phyloP scores from a whole-genome alignment of 2,113 vertebrate genomes.

The Nipponia nippon region DNA sequence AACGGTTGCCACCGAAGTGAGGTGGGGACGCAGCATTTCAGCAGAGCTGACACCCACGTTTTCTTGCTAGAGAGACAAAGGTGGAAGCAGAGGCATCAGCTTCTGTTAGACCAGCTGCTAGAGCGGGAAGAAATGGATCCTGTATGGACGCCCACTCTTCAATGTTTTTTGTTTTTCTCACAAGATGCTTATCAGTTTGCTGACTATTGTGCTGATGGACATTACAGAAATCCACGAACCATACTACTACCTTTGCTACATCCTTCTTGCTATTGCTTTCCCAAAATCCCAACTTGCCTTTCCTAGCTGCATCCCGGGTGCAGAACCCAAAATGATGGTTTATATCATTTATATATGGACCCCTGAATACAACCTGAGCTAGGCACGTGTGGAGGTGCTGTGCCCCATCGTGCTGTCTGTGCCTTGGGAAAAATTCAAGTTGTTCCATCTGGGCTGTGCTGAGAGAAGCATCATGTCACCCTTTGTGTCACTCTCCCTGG shows the following conservation, averaged over 20 bases:
- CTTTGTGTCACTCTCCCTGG: neutral
- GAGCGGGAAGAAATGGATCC: neutral
- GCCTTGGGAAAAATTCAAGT: neutral
- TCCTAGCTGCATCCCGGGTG: neutral
- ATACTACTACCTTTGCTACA: neutral
- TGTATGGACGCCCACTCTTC: neutral
- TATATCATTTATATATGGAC: neutral
- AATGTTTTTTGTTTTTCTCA: neutral
- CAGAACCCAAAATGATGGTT: neutral
- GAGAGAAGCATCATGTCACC: neutral
- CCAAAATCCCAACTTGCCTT: neutral
- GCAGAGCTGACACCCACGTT: neutral
- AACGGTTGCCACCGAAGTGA: rapidly evolving
- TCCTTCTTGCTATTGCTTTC: neutral
- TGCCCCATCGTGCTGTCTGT: neutral
- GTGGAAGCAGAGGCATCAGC: neutral
- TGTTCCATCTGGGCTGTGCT: neutral
- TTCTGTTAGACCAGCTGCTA: neutral
- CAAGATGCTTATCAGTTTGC: neutral
- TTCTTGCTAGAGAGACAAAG: neutral
- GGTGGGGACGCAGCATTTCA: neutral
- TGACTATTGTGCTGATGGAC: neutral
- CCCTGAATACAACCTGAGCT: neutral
- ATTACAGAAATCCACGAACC: neutral
- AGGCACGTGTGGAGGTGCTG: neutral